Evolutionary conservation across 1,140 invertebrate species (phyloP), one percentile per base, ranked within the genome.

Genomic region (Drosophila simulans): DNA sequence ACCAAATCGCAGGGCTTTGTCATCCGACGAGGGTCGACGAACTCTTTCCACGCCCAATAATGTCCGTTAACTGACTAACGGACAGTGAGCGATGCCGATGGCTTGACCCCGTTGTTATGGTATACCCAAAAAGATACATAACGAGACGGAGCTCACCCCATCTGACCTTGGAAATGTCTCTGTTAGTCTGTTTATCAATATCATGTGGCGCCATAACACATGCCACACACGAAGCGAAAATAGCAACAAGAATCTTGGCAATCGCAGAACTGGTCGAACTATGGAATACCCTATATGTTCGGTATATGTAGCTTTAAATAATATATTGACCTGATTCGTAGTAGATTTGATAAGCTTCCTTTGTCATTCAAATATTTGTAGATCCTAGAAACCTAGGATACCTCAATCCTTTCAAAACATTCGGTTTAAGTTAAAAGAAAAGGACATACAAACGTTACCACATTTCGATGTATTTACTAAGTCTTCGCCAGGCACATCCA

Each of bases 381-480:
- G 31, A 31, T 31, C 8, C 3, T 0, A 10, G 31, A 31, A 31
- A 31, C 27, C 20, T 22, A 3, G 20, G 20, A 22, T 22, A 22
- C 20, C 7, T 31, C 1, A 2, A 31, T 10, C 7, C 1, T 31
- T 31, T 3, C 10, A 7, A 31, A 10, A 31, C 7, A 8, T 2
- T 8, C 31, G 2, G 8, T 3, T 31, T 10, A 10, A 31, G 10
- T 31, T 10, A 8, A 7, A 10, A 31, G 1, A 0, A 34, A 11
- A 31, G 40, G 10, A 56, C 37, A 58, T 57, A 53, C 17, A 25
- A 7, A 53, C 45, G 13, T 17, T 22, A 12, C 20, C 51, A 64
- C 45, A 65, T 77, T 52, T 40, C 35, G 35, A 74, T 86, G 73
- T 86, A 65, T 86, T 82, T 77, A 86, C 77, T 85, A 82, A 77